Evolutionary conservation across 2,888 invertebrate species (phyloP).

Genomic region (Mylabris sibirica): DNA sequence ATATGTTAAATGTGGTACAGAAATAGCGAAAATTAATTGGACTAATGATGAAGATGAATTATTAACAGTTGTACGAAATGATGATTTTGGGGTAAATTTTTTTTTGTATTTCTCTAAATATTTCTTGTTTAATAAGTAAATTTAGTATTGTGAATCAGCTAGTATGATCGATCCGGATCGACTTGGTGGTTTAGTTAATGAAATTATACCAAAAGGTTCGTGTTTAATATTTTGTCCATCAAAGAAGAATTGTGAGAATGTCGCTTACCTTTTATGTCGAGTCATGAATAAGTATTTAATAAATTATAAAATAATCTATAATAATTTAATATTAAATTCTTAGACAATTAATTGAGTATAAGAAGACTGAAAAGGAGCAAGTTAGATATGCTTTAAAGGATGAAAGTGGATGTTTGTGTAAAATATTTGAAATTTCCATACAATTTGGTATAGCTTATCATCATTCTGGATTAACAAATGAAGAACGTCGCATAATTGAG

Average conservation of each 20-base stretch:
- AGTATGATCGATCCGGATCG: conserved; percentile 78
- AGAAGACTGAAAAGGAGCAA: conserved; percentile 66
- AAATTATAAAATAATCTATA: not conserved
- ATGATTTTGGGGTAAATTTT: conserved; percentile 64
- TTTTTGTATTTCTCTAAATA: not conserved
- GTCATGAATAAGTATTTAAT: conserved; percentile 59
- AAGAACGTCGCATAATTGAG: conserved; percentile 86
- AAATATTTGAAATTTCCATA: conserved; percentile 72
- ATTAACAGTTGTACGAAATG: conserved; percentile 62
- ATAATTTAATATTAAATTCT: conserved; percentile 17
- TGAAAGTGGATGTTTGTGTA: conserved; percentile 72
- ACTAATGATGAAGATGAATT: conserved; percentile 63
- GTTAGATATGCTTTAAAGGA: conserved; percentile 69
- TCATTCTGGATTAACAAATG: conserved; percentile 86
- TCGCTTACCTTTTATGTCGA: conserved; percentile 78
- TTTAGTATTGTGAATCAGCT: conserved; percentile 70
- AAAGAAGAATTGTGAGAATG: conserved; percentile 91
- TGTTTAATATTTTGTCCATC: conserved; percentile 94
- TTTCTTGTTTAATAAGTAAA: conserved; percentile 6
- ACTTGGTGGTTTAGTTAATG: conserved; percentile 79
- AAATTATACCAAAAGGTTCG: conserved; percentile 80
- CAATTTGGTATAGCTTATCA: conserved; percentile 91
- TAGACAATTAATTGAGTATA: conserved; percentile 66
- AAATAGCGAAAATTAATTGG: conserved; percentile 64
- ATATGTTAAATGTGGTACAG: conserved; percentile 79